Percentiles rank a stretch among this genome's conserved stretches.
These are phyloP conservation scores for Chorisops tibialis DNA, from an alignment of 2,888 invertebrate genomes.

Conservation along the genomic window DNA sequence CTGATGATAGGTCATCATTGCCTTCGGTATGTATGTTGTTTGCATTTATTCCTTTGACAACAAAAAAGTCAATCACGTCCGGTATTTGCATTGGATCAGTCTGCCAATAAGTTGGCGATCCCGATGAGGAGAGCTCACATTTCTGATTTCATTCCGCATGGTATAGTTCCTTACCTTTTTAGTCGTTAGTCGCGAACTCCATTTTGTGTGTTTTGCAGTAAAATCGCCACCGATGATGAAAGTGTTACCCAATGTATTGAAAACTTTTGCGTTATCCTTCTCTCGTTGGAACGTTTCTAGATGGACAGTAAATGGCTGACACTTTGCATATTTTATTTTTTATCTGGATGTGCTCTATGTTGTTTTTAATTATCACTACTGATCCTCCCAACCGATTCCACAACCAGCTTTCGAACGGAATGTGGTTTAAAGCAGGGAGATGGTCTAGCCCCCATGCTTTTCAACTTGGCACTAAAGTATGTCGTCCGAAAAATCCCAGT, in stretches of 20 bases:
- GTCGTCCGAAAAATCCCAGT: too few species aligned
- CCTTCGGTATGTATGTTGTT: not conserved
- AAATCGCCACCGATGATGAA: slow-evolving; percentile 34
- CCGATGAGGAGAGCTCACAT: slow-evolving; percentile 7
- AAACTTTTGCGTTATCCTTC: slow-evolving; percentile 19
- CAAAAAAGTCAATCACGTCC: slow-evolving; percentile 25
- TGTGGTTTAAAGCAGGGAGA: too few species aligned
- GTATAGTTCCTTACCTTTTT: slow-evolving; percentile 16
- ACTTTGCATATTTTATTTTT: slow-evolving; percentile 5
- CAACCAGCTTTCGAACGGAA: too few species aligned
- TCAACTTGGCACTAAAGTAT: too few species aligned
- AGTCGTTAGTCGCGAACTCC: not conserved
- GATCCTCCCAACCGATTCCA: too few species aligned
- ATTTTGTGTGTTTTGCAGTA: slow-evolving; percentile 15
- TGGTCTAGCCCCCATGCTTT: too few species aligned
- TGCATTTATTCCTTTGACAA: slow-evolving; percentile 13
- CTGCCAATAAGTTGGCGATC: slow-evolving; percentile 27
- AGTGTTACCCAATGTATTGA: slow-evolving; percentile 31
- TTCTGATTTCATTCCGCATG: not conserved
- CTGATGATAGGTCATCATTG: not conserved
- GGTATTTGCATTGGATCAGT: slow-evolving; percentile 25
- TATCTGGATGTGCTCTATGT: not conserved
- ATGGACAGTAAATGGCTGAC: slow-evolving; percentile 18
- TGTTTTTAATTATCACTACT: slow-evolving; percentile 25
- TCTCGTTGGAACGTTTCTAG: slow-evolving; percentile 14